A percentile compares a stretch with the other conserved stretches of the same genome.
Evolutionary conservation across 2,113 vertebrate species (phyloP).

Genomic region (Tauraco erythrolophus): DNA sequence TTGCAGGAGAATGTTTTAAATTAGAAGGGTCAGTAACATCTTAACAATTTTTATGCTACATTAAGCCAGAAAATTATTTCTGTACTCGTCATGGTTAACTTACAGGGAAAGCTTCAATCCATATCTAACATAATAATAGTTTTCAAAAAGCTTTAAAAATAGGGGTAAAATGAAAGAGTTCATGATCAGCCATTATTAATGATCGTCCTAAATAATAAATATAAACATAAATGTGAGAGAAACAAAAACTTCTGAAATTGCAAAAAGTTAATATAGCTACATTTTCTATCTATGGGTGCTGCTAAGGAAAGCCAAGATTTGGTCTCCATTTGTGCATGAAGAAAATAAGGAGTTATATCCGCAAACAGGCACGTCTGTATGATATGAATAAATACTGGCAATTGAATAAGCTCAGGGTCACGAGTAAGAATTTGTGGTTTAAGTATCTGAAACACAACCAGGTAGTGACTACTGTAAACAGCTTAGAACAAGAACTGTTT

Average conservation of each 20-base stretch:
- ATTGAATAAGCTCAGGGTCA: not conserved
- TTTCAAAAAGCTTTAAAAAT: not conserved
- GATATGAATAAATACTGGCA: not conserved
- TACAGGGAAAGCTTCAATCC: not conserved
- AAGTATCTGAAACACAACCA: not conserved
- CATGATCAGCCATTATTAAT: not conserved
- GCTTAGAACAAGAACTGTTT: not conserved
- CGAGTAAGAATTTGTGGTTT: not conserved
- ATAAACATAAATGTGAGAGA: not conserved
- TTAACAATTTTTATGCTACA: constrained; percentile 24
- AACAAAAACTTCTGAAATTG: not conserved
- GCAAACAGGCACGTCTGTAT: not conserved
- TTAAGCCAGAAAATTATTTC: constrained; percentile 40
- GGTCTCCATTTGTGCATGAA: not conserved
- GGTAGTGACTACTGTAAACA: not conserved
- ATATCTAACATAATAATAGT: not conserved
- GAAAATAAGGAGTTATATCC: not conserved
- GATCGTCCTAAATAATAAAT: not conserved
- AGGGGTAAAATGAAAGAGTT: not conserved
- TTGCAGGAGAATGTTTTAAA: not conserved
- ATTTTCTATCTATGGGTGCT: not conserved
- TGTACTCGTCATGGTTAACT: not conserved
- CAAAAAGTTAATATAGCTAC: not conserved
- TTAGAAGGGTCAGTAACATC: constrained; percentile 18
- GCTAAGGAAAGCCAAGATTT: not conserved